Evolutionary conservation across 2,797 vertebrate species (phyloP).

Genomic region (Vipera ursinii): DNA sequence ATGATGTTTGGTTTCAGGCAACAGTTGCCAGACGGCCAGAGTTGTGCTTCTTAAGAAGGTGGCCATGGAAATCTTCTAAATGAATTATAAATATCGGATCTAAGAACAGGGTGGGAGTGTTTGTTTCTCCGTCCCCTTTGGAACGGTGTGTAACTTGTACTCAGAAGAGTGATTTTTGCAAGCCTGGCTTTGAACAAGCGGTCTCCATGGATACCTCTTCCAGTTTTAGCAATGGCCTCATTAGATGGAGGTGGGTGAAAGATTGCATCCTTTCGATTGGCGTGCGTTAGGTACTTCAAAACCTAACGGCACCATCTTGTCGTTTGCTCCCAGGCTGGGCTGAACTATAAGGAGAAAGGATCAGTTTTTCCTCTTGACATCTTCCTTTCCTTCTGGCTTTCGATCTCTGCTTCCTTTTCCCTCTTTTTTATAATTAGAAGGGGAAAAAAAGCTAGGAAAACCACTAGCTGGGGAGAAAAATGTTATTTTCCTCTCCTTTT

Average conservation of each 20-base stretch:
- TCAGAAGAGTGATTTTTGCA: neutral
- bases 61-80: neutral
- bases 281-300: neutral
- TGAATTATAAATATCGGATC: neutral
- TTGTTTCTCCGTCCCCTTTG: neutral
- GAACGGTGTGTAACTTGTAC: neutral
- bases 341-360: neutral
- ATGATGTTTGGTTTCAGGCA: neutral
- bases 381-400: neutral
- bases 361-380: neutral
- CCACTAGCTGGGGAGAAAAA: neutral
- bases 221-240: neutral
- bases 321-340: neutral
- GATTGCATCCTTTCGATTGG: neutral
- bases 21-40: neutral
- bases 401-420: neutral
- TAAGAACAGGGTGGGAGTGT: neutral
- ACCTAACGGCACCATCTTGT: neutral
- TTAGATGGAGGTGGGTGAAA: neutral
- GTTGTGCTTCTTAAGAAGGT: neutral
- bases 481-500: neutral
- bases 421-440: neutral
- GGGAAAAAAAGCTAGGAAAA: neutral
- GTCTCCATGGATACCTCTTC: conserved; percentile 36
- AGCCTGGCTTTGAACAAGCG: neutral